A percentile compares a stretch with the other conserved stretches of the same genome.
Evolutionary conservation across 2,113 vertebrate genomes (phyloP).

Genomic region (Gadus macrocephalus): DNA sequence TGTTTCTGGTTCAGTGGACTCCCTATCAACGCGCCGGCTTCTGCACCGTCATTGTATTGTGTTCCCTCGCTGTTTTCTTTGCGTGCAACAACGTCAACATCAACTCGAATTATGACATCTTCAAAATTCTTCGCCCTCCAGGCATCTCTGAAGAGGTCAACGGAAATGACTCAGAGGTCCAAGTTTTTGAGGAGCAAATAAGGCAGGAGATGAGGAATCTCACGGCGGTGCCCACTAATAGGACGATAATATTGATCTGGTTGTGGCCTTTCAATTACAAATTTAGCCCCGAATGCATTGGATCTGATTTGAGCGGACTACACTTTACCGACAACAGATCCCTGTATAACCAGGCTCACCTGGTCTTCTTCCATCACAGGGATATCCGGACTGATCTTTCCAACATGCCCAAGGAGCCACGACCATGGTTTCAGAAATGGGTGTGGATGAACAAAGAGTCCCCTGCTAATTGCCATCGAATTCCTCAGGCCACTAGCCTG

Average conservation of each 20-base stretch:
- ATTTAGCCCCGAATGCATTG: conserved; percentile 65
- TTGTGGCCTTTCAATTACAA: conserved; percentile 80
- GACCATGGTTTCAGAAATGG: conserved; percentile 85
- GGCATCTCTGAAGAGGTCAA: background rate
- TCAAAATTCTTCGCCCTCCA: conserved; percentile 50
- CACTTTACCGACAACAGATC: conserved; percentile 76
- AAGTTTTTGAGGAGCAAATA: background rate
- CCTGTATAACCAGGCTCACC: conserved; percentile 75
- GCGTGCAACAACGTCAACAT: conserved; percentile 72
- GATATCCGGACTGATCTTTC: conserved; percentile 75
- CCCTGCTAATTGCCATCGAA: conserved; percentile 71
- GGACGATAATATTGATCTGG: conserved; percentile 80
- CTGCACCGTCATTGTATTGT: conserved; percentile 68
- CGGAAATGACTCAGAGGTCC: background rate
- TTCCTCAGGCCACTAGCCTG: conserved; percentile 69
- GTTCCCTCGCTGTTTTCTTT: conserved; percentile 74
- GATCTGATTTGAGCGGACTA: conserved; percentile 76
- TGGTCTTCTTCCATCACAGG: conserved; percentile 80
- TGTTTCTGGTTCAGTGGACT: background rate
- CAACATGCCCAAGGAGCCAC: conserved; percentile 72
- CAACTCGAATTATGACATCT: conserved; percentile 57
- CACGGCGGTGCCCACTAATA: conserved; percentile 74
- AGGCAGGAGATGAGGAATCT: conserved; percentile 23
- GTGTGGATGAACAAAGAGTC: conserved; percentile 88
- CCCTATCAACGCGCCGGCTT: conserved; percentile 63